Conservation (phyloP, 2,113 vertebrate genomes). For the Ctenomys sociabilis region DNA sequence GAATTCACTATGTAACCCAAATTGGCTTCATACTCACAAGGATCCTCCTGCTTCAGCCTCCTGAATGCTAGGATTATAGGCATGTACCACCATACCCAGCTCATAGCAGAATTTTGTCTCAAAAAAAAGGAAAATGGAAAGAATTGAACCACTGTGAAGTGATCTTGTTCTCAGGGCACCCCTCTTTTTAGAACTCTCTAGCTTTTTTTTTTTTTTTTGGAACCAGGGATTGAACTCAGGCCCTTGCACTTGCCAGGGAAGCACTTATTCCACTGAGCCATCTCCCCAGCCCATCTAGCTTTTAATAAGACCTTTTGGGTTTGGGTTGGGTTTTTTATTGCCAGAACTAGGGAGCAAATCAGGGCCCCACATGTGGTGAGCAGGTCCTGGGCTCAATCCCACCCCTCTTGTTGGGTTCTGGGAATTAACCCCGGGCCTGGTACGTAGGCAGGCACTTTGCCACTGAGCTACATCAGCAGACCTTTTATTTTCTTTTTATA, state of each 20-base stretch:
- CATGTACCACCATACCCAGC: neutral
- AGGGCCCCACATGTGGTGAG: no score
- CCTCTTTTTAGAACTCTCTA: conserved; percentile 16
- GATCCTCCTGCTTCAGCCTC: neutral
- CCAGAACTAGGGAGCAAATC: neutral
- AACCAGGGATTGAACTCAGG: no score
- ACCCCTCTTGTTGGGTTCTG: neutral
- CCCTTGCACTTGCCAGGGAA: no score
- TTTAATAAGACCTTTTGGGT: neutral
- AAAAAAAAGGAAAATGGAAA: neutral
- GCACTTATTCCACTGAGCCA: no score
- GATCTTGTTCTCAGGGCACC: neutral
- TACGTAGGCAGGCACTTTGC: neutral
- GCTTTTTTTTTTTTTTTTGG: no score
- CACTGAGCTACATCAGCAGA: neutral
- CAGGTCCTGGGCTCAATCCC: neutral
- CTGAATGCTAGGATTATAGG: neutral
- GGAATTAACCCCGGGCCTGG: neutral
- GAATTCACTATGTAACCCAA: no score
- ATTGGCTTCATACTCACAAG: neutral
- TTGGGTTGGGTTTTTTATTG: neutral
- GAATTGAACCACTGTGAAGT: neutral
- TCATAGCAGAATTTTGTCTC: neutral
- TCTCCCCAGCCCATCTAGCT: neutral
- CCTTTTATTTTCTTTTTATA: neutral